Percentiles rank a stretch among this genome's conserved stretches.
These are phyloP conservation scores for Tyria jacobaeae DNA, from an alignment of 2,888 invertebrate species.

Conservation along the genomic window DNA sequence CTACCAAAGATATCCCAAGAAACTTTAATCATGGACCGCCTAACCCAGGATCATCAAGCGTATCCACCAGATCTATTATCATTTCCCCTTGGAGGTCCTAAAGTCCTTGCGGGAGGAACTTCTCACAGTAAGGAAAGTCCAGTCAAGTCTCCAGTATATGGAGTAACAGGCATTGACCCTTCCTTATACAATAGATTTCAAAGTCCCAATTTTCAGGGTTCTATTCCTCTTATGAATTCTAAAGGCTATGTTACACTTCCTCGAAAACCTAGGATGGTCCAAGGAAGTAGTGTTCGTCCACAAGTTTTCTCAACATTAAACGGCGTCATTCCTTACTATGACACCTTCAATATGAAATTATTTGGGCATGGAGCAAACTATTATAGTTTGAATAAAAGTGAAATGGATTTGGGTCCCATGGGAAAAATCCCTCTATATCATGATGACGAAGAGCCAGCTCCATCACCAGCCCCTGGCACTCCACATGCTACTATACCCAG, in stretches of 20 bases:
- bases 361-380: constrained; percentile 94
- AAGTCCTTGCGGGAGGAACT: constrained; percentile 78
- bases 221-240: constrained; percentile 87
- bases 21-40: constrained; percentile 74
- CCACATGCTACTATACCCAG: constrained; percentile 79
- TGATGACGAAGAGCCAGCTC: constrained; percentile 83
- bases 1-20: constrained; percentile 84
- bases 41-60: constrained; percentile 85
- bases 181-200: constrained; percentile 82
- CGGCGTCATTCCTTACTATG: constrained; percentile 88
- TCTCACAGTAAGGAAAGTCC: constrained; percentile 66
- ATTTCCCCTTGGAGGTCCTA: constrained; percentile 88
- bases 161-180: constrained; percentile 66
- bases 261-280: constrained; percentile 90
- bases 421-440: constrained; percentile 81
- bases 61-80: constrained; percentile 94
- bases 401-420: constrained; percentile 85
- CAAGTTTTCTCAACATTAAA: constrained; percentile 76
- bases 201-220: constrained; percentile 87
- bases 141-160: constrained; percentile 75
- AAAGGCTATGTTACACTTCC: constrained; percentile 95
- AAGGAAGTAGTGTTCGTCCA: constrained; percentile 77
- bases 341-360: constrained; percentile 93
- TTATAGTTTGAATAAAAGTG: constrained; percentile 91
- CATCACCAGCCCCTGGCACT: constrained; percentile 84